phyloP scores from a whole-genome alignment of 2,797 vertebrate genomes.

The Remorina albescens region DNA sequence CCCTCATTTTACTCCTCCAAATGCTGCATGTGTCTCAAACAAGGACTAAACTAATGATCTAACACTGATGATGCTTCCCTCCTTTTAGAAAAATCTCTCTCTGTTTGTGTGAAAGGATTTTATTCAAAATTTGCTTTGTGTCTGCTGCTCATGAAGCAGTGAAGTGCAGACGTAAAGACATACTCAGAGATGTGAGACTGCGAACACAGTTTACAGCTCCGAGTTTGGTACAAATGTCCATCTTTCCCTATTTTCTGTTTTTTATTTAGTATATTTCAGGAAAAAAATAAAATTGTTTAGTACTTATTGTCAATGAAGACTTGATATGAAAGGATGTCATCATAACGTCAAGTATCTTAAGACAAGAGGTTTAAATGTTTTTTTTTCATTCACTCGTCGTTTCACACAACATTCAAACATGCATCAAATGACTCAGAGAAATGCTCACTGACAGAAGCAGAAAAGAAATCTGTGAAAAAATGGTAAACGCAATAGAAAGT shows the following conservation, averaged over 20 bases:
- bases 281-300: neutral
- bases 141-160: neutral
- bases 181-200: neutral
- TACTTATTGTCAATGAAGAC: neutral
- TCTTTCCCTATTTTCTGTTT: neutral
- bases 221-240: neutral
- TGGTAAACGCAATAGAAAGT: conserved; percentile 6
- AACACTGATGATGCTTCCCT: conserved; percentile 14
- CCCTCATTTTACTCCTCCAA: conserved; percentile 30
- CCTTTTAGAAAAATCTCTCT: conserved; percentile 19
- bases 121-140: conserved; percentile 22
- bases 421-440: neutral
- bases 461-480: conserved; percentile 15
- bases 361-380: neutral
- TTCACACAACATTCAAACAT: neutral
- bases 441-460: neutral
- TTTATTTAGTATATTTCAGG: neutral
- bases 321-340: neutral
- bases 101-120: conserved; percentile 40
- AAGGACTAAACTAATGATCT: conserved; percentile 41
- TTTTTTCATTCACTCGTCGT: neutral
- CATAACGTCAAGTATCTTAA: neutral
- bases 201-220: neutral
- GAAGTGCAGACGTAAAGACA: conserved; percentile 20
- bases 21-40: conserved; percentile 44